Percentiles rank a stretch among this genome's conserved stretches.
Conservation (phyloP, 1,140 invertebrate genomes). For the Tigriopus japonicus region DNA sequence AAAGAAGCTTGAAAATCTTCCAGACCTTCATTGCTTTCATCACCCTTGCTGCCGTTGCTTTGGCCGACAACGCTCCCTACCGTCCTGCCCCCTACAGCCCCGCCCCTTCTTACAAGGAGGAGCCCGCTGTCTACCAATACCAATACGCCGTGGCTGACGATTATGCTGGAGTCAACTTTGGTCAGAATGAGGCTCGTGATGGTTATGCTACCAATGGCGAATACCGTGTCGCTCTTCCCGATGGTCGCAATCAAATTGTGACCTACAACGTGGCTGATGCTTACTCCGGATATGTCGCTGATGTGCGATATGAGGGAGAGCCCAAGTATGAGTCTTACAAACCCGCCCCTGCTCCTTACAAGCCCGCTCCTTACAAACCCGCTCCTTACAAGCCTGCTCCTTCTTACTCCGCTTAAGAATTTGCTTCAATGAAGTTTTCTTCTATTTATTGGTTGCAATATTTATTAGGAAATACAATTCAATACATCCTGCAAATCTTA, state of each 20-base stretch:
- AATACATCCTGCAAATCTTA: no score
- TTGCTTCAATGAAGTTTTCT: no score
- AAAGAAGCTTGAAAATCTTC: no score
- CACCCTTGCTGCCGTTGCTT: no score
- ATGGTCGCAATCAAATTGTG: slow-evolving; percentile 16
- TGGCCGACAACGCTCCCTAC: background rate
- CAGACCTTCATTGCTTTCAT: no score
- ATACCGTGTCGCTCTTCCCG: slow-evolving; percentile 17
- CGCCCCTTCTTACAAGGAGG: background rate
- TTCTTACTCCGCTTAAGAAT: background rate
- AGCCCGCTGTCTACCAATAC: slow-evolving; percentile 1
- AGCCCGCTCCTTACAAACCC: slow-evolving; percentile 8
- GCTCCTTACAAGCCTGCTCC: slow-evolving; percentile 6
- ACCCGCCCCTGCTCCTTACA: slow-evolving; percentile 7
- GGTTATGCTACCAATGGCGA: slow-evolving; percentile 16
- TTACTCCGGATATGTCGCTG: slow-evolving; percentile 15
- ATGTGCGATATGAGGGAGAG: slow-evolving; percentile 16
- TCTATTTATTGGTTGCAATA: no score
- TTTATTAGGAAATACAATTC: no score
- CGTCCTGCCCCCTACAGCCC: background rate
- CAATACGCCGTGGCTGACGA: slow-evolving; percentile 16
- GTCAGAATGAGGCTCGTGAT: slow-evolving; percentile 14
- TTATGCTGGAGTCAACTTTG: slow-evolving; percentile 16
- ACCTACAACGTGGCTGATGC: slow-evolving; percentile 13
- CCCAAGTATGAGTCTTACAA: slow-evolving; percentile 5